Conservation (phyloP, 2,888 invertebrate species). For the Epirrhoe tristata region DNA sequence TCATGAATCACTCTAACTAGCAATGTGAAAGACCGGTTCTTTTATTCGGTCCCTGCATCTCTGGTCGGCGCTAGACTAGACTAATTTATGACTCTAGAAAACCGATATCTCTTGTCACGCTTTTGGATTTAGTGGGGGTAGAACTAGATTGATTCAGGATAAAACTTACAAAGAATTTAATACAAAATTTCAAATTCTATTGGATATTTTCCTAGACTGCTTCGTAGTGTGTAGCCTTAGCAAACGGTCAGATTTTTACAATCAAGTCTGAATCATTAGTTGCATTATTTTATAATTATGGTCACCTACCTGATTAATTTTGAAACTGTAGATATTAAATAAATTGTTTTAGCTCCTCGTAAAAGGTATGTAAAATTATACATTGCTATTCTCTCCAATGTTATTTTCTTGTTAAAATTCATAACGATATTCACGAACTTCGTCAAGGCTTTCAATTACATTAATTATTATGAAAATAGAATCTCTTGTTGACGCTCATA, state of each 20-base stretch:
- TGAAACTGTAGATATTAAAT: neutral
- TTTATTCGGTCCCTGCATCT: neutral
- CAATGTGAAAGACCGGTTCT: conserved; percentile 11
- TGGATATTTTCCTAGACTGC: too few relatives aligned
- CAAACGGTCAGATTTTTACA: too few relatives aligned
- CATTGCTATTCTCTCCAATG: neutral
- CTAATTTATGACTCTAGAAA: conserved; percentile 14
- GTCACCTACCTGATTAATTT: neutral
- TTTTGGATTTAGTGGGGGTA: conserved; percentile 6
- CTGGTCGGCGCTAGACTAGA: conserved; percentile 9
- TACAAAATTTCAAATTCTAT: neutral
- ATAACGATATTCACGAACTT: neutral
- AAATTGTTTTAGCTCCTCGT: neutral
- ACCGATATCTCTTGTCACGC: neutral
- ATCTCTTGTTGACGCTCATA: neutral
- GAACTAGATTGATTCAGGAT: neutral
- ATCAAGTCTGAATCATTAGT: too few relatives aligned
- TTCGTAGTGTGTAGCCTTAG: too few relatives aligned
- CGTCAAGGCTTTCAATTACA: neutral
- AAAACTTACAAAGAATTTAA: neutral
- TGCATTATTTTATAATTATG: neutral
- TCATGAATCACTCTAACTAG: conserved; percentile 3
- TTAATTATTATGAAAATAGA: neutral
- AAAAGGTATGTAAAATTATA: neutral
- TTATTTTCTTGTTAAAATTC: neutral